Conservation (phyloP, 92 coral and sea anemone species). For the Phymanthus crucifer region DNA sequence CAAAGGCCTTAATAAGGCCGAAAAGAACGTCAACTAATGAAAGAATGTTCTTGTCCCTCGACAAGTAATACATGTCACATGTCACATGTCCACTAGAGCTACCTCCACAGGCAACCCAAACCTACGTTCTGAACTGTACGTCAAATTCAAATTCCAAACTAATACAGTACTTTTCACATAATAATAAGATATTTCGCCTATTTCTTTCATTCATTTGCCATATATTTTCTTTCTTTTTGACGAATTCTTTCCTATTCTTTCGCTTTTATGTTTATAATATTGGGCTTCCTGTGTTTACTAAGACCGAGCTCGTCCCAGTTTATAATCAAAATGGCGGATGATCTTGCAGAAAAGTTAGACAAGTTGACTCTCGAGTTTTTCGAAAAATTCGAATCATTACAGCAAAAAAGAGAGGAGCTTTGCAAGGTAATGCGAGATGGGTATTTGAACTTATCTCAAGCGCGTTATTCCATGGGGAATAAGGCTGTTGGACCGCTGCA, state of each 20-base stretch:
- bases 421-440: constrained; percentile 82
- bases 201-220: neutral
- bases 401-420: constrained; percentile 53
- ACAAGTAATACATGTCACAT: too few relatives aligned
- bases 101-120: too few relatives aligned
- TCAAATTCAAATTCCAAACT: too few relatives aligned
- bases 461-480: constrained; percentile 98
- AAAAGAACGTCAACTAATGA: too few relatives aligned
- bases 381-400: constrained; percentile 73
- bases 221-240: too few relatives aligned
- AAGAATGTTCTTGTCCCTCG: too few relatives aligned
- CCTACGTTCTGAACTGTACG: too few relatives aligned
- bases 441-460: constrained; percentile 81
- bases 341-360: constrained; percentile 60
- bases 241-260: too few relatives aligned
- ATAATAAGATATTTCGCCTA: neutral
- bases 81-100: too few relatives aligned
- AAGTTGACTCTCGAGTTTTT: constrained; percentile 67
- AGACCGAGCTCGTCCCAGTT: constrained; percentile 11
- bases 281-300: neutral
- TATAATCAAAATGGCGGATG: constrained; percentile 77
- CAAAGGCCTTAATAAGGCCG: too few relatives aligned
- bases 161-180: too few relatives aligned
- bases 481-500: constrained; percentile 86
- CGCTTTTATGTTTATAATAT: too few relatives aligned